Base-by-base conservation (phyloP, 2,888 invertebrate species). In the Laothoe populi region DNA sequence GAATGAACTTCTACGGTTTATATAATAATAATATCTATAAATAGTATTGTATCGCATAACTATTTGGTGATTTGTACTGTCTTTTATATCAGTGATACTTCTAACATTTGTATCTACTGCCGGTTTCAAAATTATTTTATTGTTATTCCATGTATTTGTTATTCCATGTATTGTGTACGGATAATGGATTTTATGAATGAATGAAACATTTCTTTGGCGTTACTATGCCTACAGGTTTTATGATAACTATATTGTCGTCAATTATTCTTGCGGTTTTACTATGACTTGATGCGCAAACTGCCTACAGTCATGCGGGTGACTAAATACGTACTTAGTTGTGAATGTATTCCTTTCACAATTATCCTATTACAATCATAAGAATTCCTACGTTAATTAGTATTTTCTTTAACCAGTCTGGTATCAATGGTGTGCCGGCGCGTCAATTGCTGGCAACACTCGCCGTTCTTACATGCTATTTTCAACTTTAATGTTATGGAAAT, bases 1-100 rank as follows among this genome's bases (percentile, higher is more conserved):
- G 53, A 53, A 53, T 53, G 35, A 53, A 35, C 21, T 53, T 35
- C 49, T 21, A 53, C 35, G 31, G 53, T 35, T 35, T 35, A 19
- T 11, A 35, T 31, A n/a, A n/a, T n/a, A n/a, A n/a, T n/a, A n/a
- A n/a, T 11, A 8, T 49, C 31, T 53, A 53, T 53, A 53, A 53
- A 53, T 53, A 53, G 31, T 19, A 19, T 35, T 53, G 35, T 35
- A 19, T 53, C 53, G 31, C 11, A 3, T 31, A 53, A 31, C 16
- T 21, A 19, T 35, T 53, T 11, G 53, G 53, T 19, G 35, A 19
- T 49, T 26, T 49, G 49, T 19, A 35, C 19, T 53, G 19, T 16
- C 11, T 53, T 31, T 53, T 10, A 10, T 44, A 53, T 21, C 16
- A 49, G 19, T 35, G 31, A 53, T 35, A 31, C 35, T 16, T 53